Base-by-base conservation (phyloP, 2,113 vertebrate species). In the Siniperca knerii region DNA sequence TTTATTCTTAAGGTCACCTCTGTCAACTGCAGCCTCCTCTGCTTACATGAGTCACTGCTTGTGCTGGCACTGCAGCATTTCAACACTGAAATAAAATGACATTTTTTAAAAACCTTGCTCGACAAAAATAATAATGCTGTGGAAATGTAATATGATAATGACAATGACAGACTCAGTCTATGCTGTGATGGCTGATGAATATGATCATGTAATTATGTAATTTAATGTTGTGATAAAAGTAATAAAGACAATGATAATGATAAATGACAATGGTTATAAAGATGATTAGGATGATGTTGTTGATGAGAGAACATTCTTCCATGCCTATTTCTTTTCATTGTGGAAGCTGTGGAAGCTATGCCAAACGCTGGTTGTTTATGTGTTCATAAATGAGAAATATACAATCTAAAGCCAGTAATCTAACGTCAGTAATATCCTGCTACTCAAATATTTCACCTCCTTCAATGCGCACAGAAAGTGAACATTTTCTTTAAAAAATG, bases 1-100 rank as follows among this genome's bases (percentile, higher is more conserved):
- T 81, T 89, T 75, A 55, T 89, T 90, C 75, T 85, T 86, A 81
- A 79, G 86, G 82, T 91, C 87, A 81, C 29, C 77, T 79, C 81
- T 58, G 72, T 88, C 77, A 83, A 86, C 82, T 61, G 16, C 6
- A 60, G 79, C 76, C 74, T 84, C 37, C 81, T 46, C 57, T 76
- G 40, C 68, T 70, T 16, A 65, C 48, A 48, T 62, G 42, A 90
- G 35, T 88, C 84, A 81, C 67, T 64, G 55, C 18, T 18, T 1
- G 16, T 73, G 76, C 68, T 69, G 46, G 60, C 21, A 71, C 25
- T 74, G 81, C 79, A 89, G 74, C 67, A 61, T 62, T 60, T 75
- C 25, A 72, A 55, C 44, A 18, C n/a, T 55, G 29, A 37, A 58
- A 57, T 52, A 2, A 62, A 73, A 44, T 25, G 0, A 68, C 61